Evolutionary conservation across 2,888 invertebrate genomes (phyloP), one percentile per base, ranked within the genome.

Genomic region (Caenorhabditis zanzibari): DNA sequence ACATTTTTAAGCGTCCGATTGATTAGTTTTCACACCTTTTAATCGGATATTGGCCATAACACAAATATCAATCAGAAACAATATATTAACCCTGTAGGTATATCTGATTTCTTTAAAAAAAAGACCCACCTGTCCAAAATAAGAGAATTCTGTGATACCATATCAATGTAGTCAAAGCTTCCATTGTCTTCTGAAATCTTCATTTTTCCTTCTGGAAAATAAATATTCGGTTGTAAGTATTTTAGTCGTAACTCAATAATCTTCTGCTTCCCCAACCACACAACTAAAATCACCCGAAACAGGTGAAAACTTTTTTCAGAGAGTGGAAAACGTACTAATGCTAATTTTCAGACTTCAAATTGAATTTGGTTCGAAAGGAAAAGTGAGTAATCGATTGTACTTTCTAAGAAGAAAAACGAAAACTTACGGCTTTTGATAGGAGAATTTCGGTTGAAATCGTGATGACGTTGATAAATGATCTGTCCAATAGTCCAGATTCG

Each of bases 111-210:
- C 4, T 41, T 28, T 2, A 22, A 35, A 24, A 7, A 26, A 5
- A 2, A 14, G 26, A 72, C 72, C 12, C 7, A 80, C 80, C 80
- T 71, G 56, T 80, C 73, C 24, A 73, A 16, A 16, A 44, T 64
- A 19, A 72, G 38, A 9, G 81, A 81, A 14, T 69, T 75, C 47
- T 75, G 81, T 10, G 82, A 77, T 14, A 77, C 73, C 82, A 82
- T 77, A 68, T 82, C 82, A 35, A 77, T 82, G 63, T 77, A 82
- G 41, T 82, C 82, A 66, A 83, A 79, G 32, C 79, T 74, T 35
- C 66, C 74, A 52, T 79, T 69, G 47, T 79, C 74, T 35, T 83
- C 79, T 79, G 77, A 56, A 79, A 79, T 24, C 44, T 44, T 47
- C 54, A 66, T 73, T 52, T 24, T 52, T 47, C 16, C 16, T 32